Conservation (phyloP, 2,113 vertebrate genomes). For the Daubentonia madagascariensis region DNA sequence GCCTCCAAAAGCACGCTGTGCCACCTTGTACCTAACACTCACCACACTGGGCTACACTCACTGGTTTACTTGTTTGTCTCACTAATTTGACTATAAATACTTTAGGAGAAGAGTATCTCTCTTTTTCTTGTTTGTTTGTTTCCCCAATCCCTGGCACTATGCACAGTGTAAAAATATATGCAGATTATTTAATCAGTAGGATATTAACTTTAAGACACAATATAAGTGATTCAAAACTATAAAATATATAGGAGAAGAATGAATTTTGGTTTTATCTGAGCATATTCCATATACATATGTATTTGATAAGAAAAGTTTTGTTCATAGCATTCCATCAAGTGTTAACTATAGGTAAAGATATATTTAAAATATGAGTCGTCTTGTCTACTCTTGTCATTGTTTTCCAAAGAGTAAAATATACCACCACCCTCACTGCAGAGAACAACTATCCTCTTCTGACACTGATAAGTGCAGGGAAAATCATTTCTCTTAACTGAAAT, state of each 20-base stretch:
- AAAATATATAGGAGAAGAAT: not conserved
- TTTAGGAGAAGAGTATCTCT: not conserved
- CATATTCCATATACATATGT: not conserved
- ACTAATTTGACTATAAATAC: not conserved
- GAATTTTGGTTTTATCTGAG: not conserved
- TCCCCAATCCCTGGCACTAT: not conserved
- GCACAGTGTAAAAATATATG: not conserved
- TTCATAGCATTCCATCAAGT: not conserved
- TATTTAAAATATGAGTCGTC: conserved; percentile 13
- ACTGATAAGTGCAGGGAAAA: not conserved
- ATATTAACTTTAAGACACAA: not conserved
- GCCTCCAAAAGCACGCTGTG: not conserved
- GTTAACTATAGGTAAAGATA: not conserved
- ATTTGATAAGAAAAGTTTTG: not conserved
- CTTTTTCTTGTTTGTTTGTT: not conserved
- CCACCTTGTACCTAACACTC: not conserved
- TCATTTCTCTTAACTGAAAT: not conserved
- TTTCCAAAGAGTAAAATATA: not conserved
- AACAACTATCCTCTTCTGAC: not conserved
- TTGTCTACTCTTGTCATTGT: not conserved
- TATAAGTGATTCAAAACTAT: not conserved
- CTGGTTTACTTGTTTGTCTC: not conserved
- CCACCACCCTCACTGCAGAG: not conserved
- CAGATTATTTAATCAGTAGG: not conserved
- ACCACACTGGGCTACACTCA: not conserved